A percentile compares a stretch with the other conserved stretches of the same genome.
Evolutionary conservation across 1,140 invertebrate genomes (phyloP).

Genomic region (Pteromalus puparum): DNA sequence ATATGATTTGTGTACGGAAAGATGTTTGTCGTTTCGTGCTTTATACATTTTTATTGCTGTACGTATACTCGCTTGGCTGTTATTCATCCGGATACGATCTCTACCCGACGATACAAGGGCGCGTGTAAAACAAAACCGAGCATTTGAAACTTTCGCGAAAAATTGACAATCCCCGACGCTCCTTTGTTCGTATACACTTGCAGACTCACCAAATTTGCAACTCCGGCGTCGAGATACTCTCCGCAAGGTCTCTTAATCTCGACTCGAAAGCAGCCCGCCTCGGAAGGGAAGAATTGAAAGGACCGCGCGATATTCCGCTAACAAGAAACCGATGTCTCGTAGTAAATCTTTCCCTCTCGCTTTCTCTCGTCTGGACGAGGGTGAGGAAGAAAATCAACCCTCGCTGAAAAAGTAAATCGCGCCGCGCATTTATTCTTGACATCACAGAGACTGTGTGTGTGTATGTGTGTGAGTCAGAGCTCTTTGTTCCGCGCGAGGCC

Average conservation of each 20-base stretch:
- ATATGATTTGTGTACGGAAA: not conserved
- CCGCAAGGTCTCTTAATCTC: slow-evolving; percentile 42
- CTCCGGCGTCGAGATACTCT: not conserved
- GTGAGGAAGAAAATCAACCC: slow-evolving; percentile 45
- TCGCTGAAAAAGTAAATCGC: slow-evolving; percentile 48
- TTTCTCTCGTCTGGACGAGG: not conserved
- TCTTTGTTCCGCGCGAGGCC: not conserved
- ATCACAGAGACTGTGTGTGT: not conserved
- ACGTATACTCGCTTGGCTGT: not conserved
- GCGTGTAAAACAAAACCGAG: too few relatives aligned
- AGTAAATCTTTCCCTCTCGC: slow-evolving; percentile 58
- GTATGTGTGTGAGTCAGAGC: not conserved
- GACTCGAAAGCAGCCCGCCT: slow-evolving; percentile 11
- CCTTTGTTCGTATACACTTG: not conserved
- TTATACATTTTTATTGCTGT: not conserved
- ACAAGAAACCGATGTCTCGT: slow-evolving; percentile 70
- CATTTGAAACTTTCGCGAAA: not conserved
- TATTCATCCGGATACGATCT: not conserved
- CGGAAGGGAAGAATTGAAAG: slow-evolving; percentile 58
- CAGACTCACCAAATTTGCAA: too few relatives aligned
- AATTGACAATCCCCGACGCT: not conserved
- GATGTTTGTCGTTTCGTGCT: not conserved
- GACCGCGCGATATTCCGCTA: slow-evolving; percentile 64
- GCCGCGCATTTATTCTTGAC: slow-evolving; percentile 38
- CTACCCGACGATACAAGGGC: too few relatives aligned